phyloP scores from a whole-genome alignment of 2,888 invertebrate species.

The Eilema depressum region DNA sequence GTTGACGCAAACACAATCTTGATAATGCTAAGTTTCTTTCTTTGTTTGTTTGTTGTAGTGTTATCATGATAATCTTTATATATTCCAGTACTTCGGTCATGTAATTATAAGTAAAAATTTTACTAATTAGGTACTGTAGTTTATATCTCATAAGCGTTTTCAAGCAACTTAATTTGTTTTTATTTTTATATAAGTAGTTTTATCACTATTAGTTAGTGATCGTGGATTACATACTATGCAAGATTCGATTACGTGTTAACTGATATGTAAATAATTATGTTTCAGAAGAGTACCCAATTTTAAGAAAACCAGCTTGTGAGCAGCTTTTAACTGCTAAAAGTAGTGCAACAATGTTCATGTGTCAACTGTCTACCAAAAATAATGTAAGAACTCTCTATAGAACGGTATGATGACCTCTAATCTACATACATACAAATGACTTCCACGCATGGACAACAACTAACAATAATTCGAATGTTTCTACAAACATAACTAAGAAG shows the following conservation, averaged over 20 bases:
- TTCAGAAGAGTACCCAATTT: conserved; percentile 22
- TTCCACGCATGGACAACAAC: conserved; percentile 83
- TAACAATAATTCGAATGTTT: conserved; percentile 78
- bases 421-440: conserved; percentile 84
- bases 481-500: conserved; percentile 50
- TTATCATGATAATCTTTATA: not conserved
- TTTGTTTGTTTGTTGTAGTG: not conserved
- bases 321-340: conserved; percentile 56
- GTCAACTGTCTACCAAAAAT: conserved; percentile 69
- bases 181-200: not conserved
- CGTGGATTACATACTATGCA: not conserved
- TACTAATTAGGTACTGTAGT: not conserved
- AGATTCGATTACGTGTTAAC: not conserved
- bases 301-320: conserved; percentile 48
- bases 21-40: not conserved
- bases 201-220: not conserved
- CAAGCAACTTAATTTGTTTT: too few relatives aligned
- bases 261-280: not conserved
- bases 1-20: not conserved
- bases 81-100: not conserved
- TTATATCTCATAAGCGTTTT: too few relatives aligned
- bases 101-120: not conserved
- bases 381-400: conserved; percentile 71
- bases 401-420: conserved; percentile 83
- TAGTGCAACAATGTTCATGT: conserved; percentile 70